Base-by-base conservation (phyloP, 2,797 vertebrate genomes). In the Clangula hyemalis region DNA sequence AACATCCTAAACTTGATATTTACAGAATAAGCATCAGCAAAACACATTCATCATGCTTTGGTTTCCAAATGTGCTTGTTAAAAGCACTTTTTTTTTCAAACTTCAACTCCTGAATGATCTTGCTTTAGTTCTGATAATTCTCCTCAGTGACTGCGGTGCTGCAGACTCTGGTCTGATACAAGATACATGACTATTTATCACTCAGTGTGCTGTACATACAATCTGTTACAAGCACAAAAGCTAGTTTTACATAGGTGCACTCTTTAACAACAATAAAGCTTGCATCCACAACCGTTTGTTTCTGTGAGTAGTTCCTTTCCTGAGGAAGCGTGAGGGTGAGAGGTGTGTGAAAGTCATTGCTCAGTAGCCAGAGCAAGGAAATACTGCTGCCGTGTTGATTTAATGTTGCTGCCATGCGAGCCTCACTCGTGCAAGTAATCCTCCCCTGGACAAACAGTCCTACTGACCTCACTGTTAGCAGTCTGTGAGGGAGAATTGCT, bases 131-230 rank as follows among this genome's bases (percentile, higher is more conserved):
- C 90, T 0, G 20, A 77, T 82, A 93, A 88, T 70, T 66, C 43
- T 90, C 34, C 75, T 87, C 27, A 25, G 79, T 57, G 27, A 64
- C 47, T 61, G 54, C 89, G 2, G 3, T 60, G 83, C 83, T 8
- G 39, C 65, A 88, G 87, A 11, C 76, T 84, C 1, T 2, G 74
- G 72, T 45, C 84, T 95, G 79, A 80, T 84, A 54, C 15, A 81
- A 94, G 94, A 95, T 93, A 93, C 89, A 79, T 74, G 71, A 87
- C 83, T 95, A 93, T 93, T 91, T 94, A 91, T 96, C 74, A 86
- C 72, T 77, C 83, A 20, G 76, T 92, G 83, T 94, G 94, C 85
- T 87, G 43, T 74, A 84, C 93, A 96, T 76, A 82, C 93, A 96
- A 95, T 81, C 75, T 53, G 39, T 75, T 90, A 61, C 80, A 95